These are phyloP conservation scores for Phenganax subtilis DNA, from an alignment of 92 coral and sea anemone species.

Conservation along the genomic window DNA sequence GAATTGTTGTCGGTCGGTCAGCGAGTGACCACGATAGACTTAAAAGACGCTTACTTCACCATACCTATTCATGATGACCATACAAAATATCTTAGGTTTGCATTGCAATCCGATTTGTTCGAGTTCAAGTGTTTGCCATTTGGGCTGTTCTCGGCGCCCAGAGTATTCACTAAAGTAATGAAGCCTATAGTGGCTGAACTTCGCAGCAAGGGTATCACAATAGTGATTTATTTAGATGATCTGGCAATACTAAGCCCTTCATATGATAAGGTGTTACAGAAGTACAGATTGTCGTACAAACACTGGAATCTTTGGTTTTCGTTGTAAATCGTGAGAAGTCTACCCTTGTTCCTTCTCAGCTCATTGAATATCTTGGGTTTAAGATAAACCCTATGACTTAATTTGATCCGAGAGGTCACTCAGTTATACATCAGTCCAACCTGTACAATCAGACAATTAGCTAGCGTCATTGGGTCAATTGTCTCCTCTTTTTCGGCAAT, in stretches of 20 bases:
- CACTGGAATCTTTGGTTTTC: slow-evolving; percentile 38
- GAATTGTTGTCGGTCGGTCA: too few species aligned
- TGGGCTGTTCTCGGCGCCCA: background rate
- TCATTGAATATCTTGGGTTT: slow-evolving; percentile 30
- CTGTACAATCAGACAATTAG: slow-evolving; percentile 31
- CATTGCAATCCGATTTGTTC: too few species aligned
- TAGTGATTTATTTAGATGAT: slow-evolving; percentile 47
- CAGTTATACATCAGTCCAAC: slow-evolving; percentile 15
- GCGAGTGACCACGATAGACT: too few species aligned
- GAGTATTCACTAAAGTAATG: slow-evolving; percentile 45
- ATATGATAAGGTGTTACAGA: slow-evolving; percentile 9
- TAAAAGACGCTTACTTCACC: too few species aligned
- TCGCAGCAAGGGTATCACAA: slow-evolving; percentile 40
- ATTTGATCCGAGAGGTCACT: background rate
- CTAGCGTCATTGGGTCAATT: slow-evolving; percentile 34
- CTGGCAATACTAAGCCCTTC: slow-evolving; percentile 28
- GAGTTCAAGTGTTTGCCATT: too few species aligned
- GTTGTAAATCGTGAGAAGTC: slow-evolving; percentile 36
- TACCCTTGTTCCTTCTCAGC: slow-evolving; percentile 27
- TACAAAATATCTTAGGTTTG: too few species aligned
- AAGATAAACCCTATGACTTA: slow-evolving; percentile 24
- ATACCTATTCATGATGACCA: too few species aligned
- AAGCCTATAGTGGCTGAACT: slow-evolving; percentile 41
- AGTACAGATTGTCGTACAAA: slow-evolving; percentile 19
- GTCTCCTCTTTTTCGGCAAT: slow-evolving; percentile 19